These are phyloP conservation scores for Clitarchus hookeri DNA, from an alignment of 2,888 invertebrate genomes.

Conservation along the genomic window DNA sequence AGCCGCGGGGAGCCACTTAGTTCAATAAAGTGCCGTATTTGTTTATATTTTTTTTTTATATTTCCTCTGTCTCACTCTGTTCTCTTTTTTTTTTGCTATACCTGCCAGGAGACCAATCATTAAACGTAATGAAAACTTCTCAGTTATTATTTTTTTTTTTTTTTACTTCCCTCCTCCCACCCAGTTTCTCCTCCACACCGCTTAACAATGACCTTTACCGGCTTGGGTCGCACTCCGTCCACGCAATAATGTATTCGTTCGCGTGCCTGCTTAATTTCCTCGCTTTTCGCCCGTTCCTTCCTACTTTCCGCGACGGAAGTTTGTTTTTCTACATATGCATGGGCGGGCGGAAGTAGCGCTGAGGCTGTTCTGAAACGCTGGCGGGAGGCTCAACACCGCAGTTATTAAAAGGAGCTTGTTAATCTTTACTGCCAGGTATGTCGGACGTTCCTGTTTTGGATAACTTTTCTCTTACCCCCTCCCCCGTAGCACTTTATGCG, in stretches of 20 bases:
- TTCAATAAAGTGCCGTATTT: constrained; percentile 14
- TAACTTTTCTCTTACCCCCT: neutral
- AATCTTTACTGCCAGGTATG: neutral
- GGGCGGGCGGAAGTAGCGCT: neutral
- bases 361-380: neutral
- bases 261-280: constrained; percentile 9
- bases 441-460: neutral
- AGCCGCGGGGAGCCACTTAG: neutral
- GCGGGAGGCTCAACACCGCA: neutral
- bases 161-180: neutral
- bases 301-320: neutral
- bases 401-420: neutral
- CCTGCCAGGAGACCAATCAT: neutral
- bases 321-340: constrained; percentile 8
- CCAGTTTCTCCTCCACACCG: neutral
- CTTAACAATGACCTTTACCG: neutral
- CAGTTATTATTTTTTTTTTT: neutral
- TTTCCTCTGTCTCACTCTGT: neutral
- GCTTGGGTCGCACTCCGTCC: neutral
- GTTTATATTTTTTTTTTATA: neutral
- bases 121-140: neutral
- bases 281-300: neutral
- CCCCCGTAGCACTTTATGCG: neutral
- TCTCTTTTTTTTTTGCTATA: neutral
- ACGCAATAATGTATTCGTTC: neutral